phyloP scores from a whole-genome alignment of 1,140 invertebrate species.

The Epicauta chinensis region DNA sequence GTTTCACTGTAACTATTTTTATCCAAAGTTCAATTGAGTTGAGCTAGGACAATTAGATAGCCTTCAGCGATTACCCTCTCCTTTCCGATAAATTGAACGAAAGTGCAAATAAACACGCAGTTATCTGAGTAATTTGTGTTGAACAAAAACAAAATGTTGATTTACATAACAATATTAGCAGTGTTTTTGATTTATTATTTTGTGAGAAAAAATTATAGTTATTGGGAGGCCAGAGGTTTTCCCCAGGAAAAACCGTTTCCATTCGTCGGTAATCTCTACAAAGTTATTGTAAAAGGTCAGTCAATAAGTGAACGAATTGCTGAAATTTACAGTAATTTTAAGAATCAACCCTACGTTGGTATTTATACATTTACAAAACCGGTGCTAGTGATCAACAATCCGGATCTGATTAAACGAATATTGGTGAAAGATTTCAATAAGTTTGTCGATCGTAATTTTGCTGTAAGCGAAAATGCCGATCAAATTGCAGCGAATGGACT shows the following conservation, averaged over 20 bases:
- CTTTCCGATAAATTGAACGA: too few species aligned
- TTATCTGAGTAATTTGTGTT: too few species aligned
- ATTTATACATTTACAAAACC: too few species aligned
- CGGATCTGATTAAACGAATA: slow-evolving; percentile 21
- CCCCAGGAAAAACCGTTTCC: background rate
- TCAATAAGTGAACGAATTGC: slow-evolving; percentile 2
- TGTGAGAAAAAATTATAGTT: background rate
- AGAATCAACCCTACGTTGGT: too few species aligned
- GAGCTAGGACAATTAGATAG: too few species aligned
- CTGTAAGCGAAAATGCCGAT: slow-evolving; percentile 7
- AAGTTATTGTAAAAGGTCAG: background rate
- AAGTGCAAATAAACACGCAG: too few species aligned
- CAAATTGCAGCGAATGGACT: slow-evolving; percentile 4
- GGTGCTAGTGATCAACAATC: background rate
- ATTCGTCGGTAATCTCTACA: slow-evolving; percentile 1
- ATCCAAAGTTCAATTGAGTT: too few species aligned
- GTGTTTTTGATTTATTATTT: background rate
- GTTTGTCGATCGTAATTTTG: background rate
- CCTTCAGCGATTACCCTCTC: too few species aligned
- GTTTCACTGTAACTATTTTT: too few species aligned
- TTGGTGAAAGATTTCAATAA: too few species aligned
- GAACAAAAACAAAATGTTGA: too few species aligned
- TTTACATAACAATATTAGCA: too few species aligned
- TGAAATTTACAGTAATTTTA: slow-evolving; percentile 28
- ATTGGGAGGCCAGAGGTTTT: background rate